A percentile compares a stretch with the other conserved stretches of the same genome.
phyloP scores from a whole-genome alignment of 2,113 vertebrate species.

The Catharus bicknelli region DNA sequence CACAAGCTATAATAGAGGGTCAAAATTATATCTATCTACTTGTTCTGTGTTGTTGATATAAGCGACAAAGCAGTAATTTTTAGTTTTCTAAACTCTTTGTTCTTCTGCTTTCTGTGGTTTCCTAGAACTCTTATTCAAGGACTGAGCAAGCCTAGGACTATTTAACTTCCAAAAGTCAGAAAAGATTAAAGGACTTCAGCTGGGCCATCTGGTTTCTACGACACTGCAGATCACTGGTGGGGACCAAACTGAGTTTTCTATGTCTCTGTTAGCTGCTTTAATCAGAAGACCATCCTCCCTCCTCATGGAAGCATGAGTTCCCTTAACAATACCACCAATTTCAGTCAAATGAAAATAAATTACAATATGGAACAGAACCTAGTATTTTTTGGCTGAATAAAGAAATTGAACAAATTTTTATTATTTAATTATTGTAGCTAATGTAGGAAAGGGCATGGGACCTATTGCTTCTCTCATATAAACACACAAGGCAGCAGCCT shows the following conservation, averaged over 20 bases:
- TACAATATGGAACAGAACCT: neutral
- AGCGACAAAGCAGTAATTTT: neutral
- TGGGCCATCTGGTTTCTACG: neutral
- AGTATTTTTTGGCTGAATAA: neutral
- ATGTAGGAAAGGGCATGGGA: neutral
- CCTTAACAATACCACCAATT: neutral
- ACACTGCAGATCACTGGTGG: neutral
- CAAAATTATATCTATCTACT: neutral
- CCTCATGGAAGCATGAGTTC: neutral
- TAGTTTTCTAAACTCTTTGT: neutral
- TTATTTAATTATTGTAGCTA: neutral
- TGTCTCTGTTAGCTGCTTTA: neutral
- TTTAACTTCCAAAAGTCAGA: neutral
- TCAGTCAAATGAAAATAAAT: neutral
- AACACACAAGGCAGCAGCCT: neutral
- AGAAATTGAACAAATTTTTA: neutral
- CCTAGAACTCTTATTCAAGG: neutral
- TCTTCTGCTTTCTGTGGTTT: neutral
- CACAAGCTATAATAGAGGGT: neutral
- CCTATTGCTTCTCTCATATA: neutral
- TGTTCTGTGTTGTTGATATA: neutral
- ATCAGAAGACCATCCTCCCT: neutral
- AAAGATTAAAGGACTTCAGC: neutral
- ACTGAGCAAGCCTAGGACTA: neutral
- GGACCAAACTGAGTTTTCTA: neutral